Conservation (phyloP, 1,140 invertebrate genomes). For the Drosophila miranda region DNA sequence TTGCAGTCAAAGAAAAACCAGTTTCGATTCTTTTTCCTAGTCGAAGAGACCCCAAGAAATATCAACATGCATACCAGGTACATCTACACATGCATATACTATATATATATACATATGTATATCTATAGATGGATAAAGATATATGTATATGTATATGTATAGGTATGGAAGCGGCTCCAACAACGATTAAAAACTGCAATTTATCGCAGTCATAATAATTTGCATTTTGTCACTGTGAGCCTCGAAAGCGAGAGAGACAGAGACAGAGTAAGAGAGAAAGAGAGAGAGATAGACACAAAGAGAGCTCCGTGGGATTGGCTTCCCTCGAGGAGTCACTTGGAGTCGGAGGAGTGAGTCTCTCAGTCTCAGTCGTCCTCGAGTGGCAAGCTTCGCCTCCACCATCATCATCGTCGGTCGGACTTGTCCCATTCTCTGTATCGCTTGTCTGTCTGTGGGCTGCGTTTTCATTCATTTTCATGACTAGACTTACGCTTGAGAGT, state of each 20-base stretch:
- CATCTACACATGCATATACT: slow-evolving; percentile 10
- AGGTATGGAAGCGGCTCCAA: slow-evolving; percentile 59
- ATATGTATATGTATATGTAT: slow-evolving; percentile 8
- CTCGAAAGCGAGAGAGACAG: slow-evolving; percentile 25
- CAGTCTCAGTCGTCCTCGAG: slow-evolving; percentile 36
- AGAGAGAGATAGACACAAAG: slow-evolving; percentile 16
- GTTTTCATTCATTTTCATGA: slow-evolving; percentile 60
- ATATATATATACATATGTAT: not conserved
- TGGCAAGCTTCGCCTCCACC: slow-evolving; percentile 45
- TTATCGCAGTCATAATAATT: slow-evolving; percentile 81
- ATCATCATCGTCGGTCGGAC: slow-evolving; percentile 17
- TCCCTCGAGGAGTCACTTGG: slow-evolving; percentile 8
- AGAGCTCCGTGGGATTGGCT: slow-evolving; percentile 41
- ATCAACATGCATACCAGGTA: slow-evolving; percentile 22
- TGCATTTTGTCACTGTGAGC: slow-evolving; percentile 76
- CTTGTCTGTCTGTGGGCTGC: slow-evolving; percentile 46
- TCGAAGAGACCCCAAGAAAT: slow-evolving; percentile 19
- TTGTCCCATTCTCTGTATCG: slow-evolving; percentile 30
- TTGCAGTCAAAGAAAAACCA: slow-evolving; percentile 60
- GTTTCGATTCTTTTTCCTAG: slow-evolving; percentile 73
- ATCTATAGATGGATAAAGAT: not conserved
- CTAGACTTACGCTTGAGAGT: slow-evolving; percentile 26
- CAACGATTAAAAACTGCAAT: slow-evolving; percentile 77
- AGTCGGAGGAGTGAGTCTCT: not conserved
- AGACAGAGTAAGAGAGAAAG: too few species aligned